Percentiles rank a stretch among this genome's conserved stretches.
These are phyloP conservation scores for Darevskia mixta DNA, from an alignment of 2,797 vertebrate genomes.

Conservation along the genomic window DNA sequence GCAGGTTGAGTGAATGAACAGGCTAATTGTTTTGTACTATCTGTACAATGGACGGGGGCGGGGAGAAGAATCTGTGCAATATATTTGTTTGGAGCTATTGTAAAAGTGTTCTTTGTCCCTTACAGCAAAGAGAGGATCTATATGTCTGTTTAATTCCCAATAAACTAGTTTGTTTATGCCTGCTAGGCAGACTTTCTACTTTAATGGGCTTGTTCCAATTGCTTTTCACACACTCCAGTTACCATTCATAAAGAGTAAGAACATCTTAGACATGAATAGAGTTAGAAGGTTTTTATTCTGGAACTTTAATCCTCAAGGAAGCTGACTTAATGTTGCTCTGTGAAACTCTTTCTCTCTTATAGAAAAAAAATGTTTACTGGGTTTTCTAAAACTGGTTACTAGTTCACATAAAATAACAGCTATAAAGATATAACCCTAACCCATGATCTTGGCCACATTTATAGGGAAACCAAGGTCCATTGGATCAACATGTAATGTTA, in stretches of 20 bases:
- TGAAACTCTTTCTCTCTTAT: not conserved
- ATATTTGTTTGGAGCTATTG: not conserved
- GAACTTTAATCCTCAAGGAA: slow-evolving; percentile 33
- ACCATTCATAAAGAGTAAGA: not conserved
- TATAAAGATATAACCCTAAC: not conserved
- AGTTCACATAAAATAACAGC: not conserved
- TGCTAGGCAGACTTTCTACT: slow-evolving; percentile 25
- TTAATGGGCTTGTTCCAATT: slow-evolving; percentile 14
- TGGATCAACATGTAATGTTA: not conserved
- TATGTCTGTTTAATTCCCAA: slow-evolving; percentile 1
- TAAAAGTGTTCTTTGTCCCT: not conserved
- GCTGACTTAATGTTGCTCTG: not conserved
- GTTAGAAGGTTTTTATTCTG: slow-evolving; percentile 39
- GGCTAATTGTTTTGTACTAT: slow-evolving; percentile 15
- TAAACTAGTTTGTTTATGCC: slow-evolving; percentile 5
- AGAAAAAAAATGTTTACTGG: slow-evolving; percentile 6
- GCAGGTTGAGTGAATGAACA: not conserved
- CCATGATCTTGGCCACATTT: not conserved
- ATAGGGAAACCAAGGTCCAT: not conserved
- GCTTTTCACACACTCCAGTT: slow-evolving; percentile 21
- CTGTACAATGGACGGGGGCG: not conserved
- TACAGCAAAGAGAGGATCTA: not conserved
- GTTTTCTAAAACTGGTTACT: not conserved
- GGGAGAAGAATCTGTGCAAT: not conserved
- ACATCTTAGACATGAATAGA: slow-evolving; percentile 24